Base-by-base conservation (phyloP, 2,113 vertebrate genomes). In the Nycticryphes semicollaris region DNA sequence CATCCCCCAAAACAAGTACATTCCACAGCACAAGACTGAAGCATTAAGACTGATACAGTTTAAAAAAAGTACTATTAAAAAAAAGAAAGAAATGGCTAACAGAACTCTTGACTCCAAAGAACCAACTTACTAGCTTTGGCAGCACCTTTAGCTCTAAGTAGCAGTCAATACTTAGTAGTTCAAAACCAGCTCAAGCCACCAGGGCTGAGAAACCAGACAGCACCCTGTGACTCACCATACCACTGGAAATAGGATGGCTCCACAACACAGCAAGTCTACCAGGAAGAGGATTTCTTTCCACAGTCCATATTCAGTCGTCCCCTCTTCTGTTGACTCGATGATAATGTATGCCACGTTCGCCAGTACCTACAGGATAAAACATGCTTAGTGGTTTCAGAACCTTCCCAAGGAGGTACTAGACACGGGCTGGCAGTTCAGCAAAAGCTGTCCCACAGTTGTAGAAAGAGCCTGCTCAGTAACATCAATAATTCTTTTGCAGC, bases 271-370 rank as follows among this genome's bases (percentile, higher is more conserved):
- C 85, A 99, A 94, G 88, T 99, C 99, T 2, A 99, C 98, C 85
- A 99, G 96, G 87, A 99, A 99, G 17, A 99, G 97, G 43, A 99
- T 98, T 92, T 99, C 98, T 95, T 99, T 99, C 99, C 98, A 99
- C 62, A 99, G 81, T 7, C 98, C 97, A 4, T 99, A 99, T 63
- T 99, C 98, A 2, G 98, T 98, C 0, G 98, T 98, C 28, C 99
- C 98, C 82, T 98, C 98, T 93, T 99, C 99, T 1, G 98, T 99
- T 19, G 99, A 99, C 90, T 99, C 99, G 12, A 99, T 98, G 96
- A 99, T 99, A 60, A 99, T 99, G 84, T 98, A 99, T 3, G 99
- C 98, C 64, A 99, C 99, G 0, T 99, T 99, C 8, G 98, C 98
- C 94, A 99, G 97, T 3, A 99, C 99, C 99, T 99, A 41, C 8